A percentile compares a stretch with the other conserved stretches of the same genome.
Conservation (phyloP, 2,888 invertebrate genomes). For the Cryptophagus acutangulus region DNA sequence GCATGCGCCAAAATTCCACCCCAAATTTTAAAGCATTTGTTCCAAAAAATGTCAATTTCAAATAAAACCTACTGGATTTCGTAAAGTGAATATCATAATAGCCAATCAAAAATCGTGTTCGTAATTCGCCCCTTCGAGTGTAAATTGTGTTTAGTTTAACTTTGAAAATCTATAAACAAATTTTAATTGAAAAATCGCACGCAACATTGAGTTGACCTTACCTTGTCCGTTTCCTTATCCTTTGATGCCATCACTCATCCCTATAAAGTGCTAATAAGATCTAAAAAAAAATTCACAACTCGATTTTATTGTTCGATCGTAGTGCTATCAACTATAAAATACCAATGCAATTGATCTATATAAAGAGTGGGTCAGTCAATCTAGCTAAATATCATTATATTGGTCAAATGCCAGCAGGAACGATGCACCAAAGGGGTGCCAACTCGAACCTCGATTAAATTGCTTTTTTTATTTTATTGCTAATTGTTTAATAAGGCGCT, state of each 20-base stretch:
- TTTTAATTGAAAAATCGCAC: too few relatives aligned
- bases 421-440: constrained; percentile 15
- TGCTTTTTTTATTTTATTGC: too few relatives aligned
- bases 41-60: constrained; percentile 8
- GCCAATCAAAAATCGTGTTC: too few relatives aligned
- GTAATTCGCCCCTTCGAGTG: too few relatives aligned
- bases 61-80: constrained; percentile 46
- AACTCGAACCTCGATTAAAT: too few relatives aligned
- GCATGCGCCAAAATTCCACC: constrained; percentile 13
- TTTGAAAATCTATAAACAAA: constrained; percentile 30
- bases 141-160: constrained; percentile 24
- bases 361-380: constrained; percentile 50
- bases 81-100: constrained; percentile 43
- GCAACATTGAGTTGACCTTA: constrained; percentile 23
- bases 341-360: constrained; percentile 46
- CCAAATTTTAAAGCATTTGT: constrained; percentile 7
- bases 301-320: too few relatives aligned
- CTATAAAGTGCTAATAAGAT: constrained; percentile 15
- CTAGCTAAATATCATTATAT: constrained; percentile 46
- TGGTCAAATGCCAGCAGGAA: constrained; percentile 43
- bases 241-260: constrained; percentile 37
- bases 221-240: constrained; percentile 30
- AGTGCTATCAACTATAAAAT: constrained; percentile 23
- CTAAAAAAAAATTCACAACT: constrained; percentile 1
- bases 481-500: too few relatives aligned